These are phyloP conservation scores for Ophonus ardosiacus DNA, from an alignment of 2,888 invertebrate genomes.

Conservation along the genomic window DNA sequence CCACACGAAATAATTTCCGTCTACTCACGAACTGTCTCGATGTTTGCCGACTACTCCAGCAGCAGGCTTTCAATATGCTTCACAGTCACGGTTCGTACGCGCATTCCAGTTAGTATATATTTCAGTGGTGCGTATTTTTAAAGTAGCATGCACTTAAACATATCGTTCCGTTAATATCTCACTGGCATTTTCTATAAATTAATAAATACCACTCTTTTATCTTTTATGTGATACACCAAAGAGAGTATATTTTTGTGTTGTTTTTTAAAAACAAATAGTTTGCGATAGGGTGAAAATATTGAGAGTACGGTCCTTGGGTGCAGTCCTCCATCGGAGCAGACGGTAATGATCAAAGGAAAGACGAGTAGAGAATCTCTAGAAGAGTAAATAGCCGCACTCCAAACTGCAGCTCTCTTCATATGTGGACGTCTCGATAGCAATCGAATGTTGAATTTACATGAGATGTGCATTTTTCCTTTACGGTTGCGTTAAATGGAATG, in stretches of 20 bases:
- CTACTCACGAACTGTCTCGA: no score
- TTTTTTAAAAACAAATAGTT: neutral
- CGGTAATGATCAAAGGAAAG: constrained; percentile 41
- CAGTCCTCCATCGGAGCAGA: constrained; percentile 3
- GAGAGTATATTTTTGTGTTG: neutral
- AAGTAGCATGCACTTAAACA: no score
- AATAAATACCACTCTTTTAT: no score
- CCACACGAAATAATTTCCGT: no score
- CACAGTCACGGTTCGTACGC: no score
- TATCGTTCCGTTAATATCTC: no score
- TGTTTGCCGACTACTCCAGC: no score
- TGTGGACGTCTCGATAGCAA: constrained; percentile 18
- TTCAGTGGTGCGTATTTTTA: no score
- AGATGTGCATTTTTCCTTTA: constrained; percentile 46
- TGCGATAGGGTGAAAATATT: neutral
- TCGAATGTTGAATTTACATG: constrained; percentile 35
- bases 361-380: neutral
- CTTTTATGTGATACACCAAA: no score
- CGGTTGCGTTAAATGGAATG: constrained; percentile 18
- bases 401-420: neutral
- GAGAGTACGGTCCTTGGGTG: neutral
- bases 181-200: no score
- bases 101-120: no score
- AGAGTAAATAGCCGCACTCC: constrained; percentile 21
- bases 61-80: no score